These are phyloP conservation scores for Menidia menidia DNA, from an alignment of 2,797 vertebrate species.

Conservation along the genomic window DNA sequence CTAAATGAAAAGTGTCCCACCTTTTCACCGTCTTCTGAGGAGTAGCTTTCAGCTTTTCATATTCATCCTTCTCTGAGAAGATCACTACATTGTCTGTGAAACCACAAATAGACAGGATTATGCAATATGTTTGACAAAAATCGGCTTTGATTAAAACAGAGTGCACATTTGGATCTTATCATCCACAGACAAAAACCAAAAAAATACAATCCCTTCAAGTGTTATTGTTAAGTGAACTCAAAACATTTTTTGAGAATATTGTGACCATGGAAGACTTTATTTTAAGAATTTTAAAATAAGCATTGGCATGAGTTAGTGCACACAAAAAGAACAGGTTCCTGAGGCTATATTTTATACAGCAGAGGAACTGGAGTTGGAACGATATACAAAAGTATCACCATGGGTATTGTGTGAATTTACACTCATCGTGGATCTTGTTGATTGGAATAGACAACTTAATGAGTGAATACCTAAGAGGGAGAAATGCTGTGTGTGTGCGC, in stretches of 20 bases:
- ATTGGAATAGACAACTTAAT: constrained; percentile 59
- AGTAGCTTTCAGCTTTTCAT: constrained; percentile 93
- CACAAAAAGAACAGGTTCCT: constrained; percentile 15
- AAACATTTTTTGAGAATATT: not conserved
- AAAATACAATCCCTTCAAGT: no score
- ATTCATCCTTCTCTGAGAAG: constrained; percentile 96
- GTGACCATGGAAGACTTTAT: not conserved
- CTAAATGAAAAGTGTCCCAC: constrained; percentile 67
- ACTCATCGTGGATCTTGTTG: constrained; percentile 47
- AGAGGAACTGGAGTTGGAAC: constrained; percentile 19
- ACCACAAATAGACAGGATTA: constrained; percentile 2
- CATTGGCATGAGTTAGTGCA: not conserved
- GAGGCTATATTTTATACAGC: constrained; percentile 21
- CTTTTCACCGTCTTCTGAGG: constrained; percentile 93
- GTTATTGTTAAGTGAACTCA: no score
- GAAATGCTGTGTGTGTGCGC: constrained; percentile 35
- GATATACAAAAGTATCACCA: constrained; percentile 55
- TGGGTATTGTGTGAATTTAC: constrained; percentile 48
- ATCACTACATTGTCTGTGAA: constrained; percentile 91
- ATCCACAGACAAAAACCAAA: no score
- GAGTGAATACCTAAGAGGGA: constrained; percentile 53
- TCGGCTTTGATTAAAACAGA: no score
- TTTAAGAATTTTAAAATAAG: not conserved
- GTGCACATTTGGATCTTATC: no score
- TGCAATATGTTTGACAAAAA: not conserved